These are phyloP conservation scores for Antedon mediterranea DNA, from an alignment of 53 echinoderm and acorn worm genomes.

Conservation along the genomic window DNA sequence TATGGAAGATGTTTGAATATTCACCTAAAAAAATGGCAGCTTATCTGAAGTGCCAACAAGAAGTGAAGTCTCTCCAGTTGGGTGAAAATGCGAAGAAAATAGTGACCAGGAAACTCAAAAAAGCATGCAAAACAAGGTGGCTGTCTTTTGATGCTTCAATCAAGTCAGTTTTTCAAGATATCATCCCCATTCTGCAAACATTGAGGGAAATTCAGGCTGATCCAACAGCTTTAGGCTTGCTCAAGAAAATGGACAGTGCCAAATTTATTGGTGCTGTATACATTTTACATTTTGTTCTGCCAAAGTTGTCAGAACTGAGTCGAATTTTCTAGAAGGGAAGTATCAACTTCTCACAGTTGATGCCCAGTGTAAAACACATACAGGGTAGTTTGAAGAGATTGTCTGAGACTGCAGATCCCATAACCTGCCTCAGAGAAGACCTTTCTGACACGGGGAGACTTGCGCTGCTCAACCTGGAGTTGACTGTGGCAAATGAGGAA, in stretches of 20 bases:
- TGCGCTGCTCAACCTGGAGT: not conserved
- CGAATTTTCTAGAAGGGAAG: not conserved
- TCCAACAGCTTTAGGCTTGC: not conserved
- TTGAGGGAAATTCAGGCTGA: not conserved
- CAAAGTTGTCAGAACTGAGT: not conserved
- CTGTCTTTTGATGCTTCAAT: slow-evolving; percentile 4
- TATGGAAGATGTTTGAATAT: slow-evolving; percentile 10
- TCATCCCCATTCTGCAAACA: not conserved
- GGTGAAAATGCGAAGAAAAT: not conserved
- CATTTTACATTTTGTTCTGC: not conserved
- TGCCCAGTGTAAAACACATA: not conserved
- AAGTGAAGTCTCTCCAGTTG: not conserved
- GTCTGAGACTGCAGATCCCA: not conserved
- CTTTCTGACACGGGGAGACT: not conserved
- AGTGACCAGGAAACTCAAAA: not conserved
- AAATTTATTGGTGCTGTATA: not conserved
- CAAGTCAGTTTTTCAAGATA: not conserved
- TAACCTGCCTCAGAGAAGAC: not conserved
- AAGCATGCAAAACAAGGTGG: not conserved
- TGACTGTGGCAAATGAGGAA: not conserved
- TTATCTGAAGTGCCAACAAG: not conserved
- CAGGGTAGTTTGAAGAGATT: not conserved
- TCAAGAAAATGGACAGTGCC: not conserved
- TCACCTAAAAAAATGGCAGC: slow-evolving; percentile 1
- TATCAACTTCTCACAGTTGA: not conserved